Evolutionary conservation across 2,797 vertebrate species (phyloP).

Genomic region (Liasis olivaceus): DNA sequence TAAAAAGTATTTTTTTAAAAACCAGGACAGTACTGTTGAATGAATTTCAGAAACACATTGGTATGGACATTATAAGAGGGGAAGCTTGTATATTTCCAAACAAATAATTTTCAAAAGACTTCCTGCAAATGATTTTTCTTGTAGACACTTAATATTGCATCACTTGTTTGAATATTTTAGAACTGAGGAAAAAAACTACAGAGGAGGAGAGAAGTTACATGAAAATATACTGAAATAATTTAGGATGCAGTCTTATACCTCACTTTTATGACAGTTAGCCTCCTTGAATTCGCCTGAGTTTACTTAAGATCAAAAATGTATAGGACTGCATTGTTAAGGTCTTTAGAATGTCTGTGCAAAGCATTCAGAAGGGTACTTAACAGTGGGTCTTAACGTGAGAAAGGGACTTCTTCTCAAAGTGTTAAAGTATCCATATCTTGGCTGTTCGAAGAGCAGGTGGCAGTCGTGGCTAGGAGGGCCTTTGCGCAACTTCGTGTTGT

Average conservation of each 20-base stretch:
- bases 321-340: background rate
- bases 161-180: background rate
- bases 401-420: background rate
- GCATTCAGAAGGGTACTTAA: background rate
- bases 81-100: background rate
- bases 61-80: background rate
- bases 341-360: background rate
- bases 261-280: background rate
- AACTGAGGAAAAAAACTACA: background rate
- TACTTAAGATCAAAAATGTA: background rate
- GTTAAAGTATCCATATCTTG: background rate
- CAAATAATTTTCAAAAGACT: constrained; percentile 3
- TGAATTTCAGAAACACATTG: background rate
- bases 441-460: too few species aligned
- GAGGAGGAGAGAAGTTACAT: background rate
- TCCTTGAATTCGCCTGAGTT: background rate
- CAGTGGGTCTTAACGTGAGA: background rate
- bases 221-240: background rate
- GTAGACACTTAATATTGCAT: background rate
- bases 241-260: background rate
- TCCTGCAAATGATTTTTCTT: background rate
- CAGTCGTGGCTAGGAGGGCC: too few species aligned
- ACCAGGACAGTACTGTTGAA: background rate
- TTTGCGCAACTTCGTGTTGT: too few species aligned
- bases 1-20: background rate